These are phyloP conservation scores for Sus cebifrons DNA, from an alignment of 2,797 vertebrate species.

Conservation along the genomic window DNA sequence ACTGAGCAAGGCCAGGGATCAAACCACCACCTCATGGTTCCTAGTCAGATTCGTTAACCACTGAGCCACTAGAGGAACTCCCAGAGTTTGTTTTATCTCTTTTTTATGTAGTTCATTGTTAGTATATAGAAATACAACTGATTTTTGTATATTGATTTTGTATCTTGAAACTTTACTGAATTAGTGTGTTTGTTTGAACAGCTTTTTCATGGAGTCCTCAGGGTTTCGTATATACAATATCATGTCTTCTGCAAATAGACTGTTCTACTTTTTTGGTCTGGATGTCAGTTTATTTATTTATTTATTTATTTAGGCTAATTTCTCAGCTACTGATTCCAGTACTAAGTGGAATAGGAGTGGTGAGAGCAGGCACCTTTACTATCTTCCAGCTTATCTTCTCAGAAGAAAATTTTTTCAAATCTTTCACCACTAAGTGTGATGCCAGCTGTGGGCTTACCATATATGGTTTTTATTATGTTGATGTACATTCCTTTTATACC, in stretches of 20 bases:
- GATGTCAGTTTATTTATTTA: background rate
- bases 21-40: too few relatives aligned
- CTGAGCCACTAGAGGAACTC: too few relatives aligned
- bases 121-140: background rate
- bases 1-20: too few relatives aligned
- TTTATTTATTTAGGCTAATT: background rate
- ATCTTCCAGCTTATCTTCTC: background rate
- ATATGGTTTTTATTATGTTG: too few relatives aligned
- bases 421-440: background rate
- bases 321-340: background rate
- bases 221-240: too few relatives aligned
- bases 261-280: background rate
- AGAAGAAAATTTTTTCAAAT: background rate
- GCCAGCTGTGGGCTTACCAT: background rate
- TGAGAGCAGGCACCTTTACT: background rate
- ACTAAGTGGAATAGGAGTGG: background rate
- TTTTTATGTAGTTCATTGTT: background rate
- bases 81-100: background rate
- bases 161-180: too few relatives aligned
- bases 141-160: too few relatives aligned
- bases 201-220: too few relatives aligned
- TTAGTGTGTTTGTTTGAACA: too few relatives aligned
- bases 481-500: too few relatives aligned
- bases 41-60: too few relatives aligned
- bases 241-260: background rate